Evolutionary conservation across 2,113 vertebrate species (phyloP).

Genomic region (Deroptyus accipitrinus): DNA sequence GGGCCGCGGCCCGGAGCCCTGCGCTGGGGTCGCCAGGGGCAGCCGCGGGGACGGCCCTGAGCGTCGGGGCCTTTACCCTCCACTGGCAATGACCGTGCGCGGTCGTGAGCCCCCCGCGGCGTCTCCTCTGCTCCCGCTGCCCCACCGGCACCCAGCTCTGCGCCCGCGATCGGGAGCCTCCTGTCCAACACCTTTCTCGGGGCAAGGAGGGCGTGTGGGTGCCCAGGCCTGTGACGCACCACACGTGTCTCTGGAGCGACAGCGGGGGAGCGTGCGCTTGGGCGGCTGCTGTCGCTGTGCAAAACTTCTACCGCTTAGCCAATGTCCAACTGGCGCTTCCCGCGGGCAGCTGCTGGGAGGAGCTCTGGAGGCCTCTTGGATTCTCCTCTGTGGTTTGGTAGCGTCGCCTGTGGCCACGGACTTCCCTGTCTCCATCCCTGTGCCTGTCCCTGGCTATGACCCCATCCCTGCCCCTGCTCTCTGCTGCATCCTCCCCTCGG

Average conservation of each 20-base stretch:
- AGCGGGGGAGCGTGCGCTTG: background rate
- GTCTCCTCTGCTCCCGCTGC: too few species aligned
- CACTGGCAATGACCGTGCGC: rapidly evolving
- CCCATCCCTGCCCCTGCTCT: background rate
- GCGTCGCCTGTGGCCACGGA: rapidly evolving
- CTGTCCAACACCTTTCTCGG: rapidly evolving
- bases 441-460: background rate
- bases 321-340: rapidly evolving
- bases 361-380: background rate
- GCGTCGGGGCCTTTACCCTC: background rate
- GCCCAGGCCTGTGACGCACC: rapidly evolving
- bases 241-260: rapidly evolving
- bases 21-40: too few species aligned
- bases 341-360: background rate
- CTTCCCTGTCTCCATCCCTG: background rate
- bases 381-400: background rate
- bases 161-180: rapidly evolving
- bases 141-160: background rate
- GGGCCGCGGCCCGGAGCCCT: too few species aligned
- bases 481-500: background rate
- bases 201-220: rapidly evolving
- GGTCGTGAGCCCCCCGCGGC: rapidly evolving
- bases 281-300: background rate
- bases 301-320: background rate
- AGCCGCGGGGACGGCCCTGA: background rate